Evolutionary conservation across 1,140 invertebrate species (phyloP), one percentile per base, ranked within the genome.

Genomic region (Neodiprion fabricii): DNA sequence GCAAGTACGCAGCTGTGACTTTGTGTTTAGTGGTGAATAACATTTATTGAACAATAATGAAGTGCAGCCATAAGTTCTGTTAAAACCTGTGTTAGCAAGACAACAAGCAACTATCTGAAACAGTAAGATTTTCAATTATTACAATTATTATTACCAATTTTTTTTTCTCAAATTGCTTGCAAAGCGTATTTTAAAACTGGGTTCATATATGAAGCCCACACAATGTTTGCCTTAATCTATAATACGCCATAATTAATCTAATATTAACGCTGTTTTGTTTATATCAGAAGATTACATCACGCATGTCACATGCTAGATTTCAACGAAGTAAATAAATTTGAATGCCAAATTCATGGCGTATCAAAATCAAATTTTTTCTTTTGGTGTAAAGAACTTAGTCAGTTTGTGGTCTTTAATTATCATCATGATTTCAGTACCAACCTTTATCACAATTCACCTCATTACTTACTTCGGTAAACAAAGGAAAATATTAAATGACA

Each of bases 161-260:
- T 17, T 14, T 14, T 61, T 61, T 61, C 53, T 14, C 5, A 61
- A 9, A 61, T 61, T 12, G 53, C 28, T 11, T 61, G 53, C 11
- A 61, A 61, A 61, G 53, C 53, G 53, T 5, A 61, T 61, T 61
- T 61, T 61, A 61, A 61, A 61, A 61, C 11, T 61, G 53, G 53
- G 4, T 17, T 5, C 28, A 40, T 40, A 40, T 9, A 12, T 12
- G 53, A 14, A 8, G 3, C n/a, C 53, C 53, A 61, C n/a, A 61
- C 11, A 14, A 61, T 5, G 53, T 61, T 61, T 61, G 11, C n/a
- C 53, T 9, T 61, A 61, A 61, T 14, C 53, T 61, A 61, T 40
- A 40, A 40, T 40, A 40, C 4, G 28, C 28, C 28, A 40, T 1
- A 40, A 40, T 40, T 40, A 40, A 40, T 40, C 28, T 40, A 61